Evolutionary conservation across 2,888 invertebrate species (phyloP).

Genomic region (Drosophila mulleri): DNA sequence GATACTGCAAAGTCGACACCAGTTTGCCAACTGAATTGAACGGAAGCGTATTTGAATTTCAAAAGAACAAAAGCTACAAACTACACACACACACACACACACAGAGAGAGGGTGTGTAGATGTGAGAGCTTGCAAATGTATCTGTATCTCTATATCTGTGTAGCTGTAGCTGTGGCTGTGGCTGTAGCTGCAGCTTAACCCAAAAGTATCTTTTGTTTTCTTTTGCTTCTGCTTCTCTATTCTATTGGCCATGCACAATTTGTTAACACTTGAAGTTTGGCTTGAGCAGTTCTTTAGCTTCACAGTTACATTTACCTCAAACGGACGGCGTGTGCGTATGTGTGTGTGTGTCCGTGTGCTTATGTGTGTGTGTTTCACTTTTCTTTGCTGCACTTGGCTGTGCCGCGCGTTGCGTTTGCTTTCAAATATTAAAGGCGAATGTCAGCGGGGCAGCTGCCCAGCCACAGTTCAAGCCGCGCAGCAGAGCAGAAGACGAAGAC

Average conservation of each 20-base stretch:
- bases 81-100: neutral
- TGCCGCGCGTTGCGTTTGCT: constrained; percentile 68
- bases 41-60: constrained; percentile 81
- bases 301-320: constrained; percentile 51
- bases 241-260: constrained; percentile 15
- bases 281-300: constrained; percentile 25
- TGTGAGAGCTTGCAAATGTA: constrained; percentile 25
- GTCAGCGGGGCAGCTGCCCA: constrained; percentile 57
- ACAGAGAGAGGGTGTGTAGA: constrained; percentile 20
- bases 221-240: constrained; percentile 8
- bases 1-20: constrained; percentile 82
- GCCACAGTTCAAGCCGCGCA: constrained; percentile 54
- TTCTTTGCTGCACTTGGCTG: constrained; percentile 70
- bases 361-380: constrained; percentile 59
- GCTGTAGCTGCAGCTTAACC: constrained; percentile 31
- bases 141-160: constrained; percentile 9
- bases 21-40: constrained; percentile 77
- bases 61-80: constrained; percentile 77
- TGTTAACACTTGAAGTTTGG: constrained; percentile 23
- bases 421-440: constrained; percentile 80
- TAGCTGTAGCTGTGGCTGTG: neutral
- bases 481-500: neutral
- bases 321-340: constrained; percentile 1
- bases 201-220: constrained; percentile 25
- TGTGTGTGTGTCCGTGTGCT: constrained; percentile 4